Percentiles rank a stretch among this genome's conserved stretches.
Evolutionary conservation across 2,888 invertebrate genomes (phyloP).

Genomic region (Monopis laevigella): DNA sequence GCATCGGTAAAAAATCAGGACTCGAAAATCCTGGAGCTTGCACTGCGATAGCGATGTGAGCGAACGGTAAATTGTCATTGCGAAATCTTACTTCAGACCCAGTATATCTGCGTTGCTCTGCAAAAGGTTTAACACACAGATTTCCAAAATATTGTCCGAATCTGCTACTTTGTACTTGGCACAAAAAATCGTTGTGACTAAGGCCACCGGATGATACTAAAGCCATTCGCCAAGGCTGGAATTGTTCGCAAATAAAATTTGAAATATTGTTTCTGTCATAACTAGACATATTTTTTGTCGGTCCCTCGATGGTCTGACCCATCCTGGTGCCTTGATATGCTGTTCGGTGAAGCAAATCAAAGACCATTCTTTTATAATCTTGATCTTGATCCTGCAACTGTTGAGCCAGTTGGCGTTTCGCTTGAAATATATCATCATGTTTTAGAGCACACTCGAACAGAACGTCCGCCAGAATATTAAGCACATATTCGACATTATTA

Average conservation of each 20-base stretch:
- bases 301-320: conserved; percentile 62
- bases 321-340: conserved; percentile 59
- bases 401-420: conserved; percentile 30
- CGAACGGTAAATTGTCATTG: conserved; percentile 49
- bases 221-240: conserved; percentile 69
- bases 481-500: neutral
- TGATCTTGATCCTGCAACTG: conserved; percentile 40
- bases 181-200: conserved; percentile 69
- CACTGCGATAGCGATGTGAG: conserved; percentile 48
- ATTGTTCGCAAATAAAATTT: conserved; percentile 29
- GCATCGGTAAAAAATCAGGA: conserved; percentile 35
- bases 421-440: conserved; percentile 28
- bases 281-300: conserved; percentile 69
- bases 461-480: neutral
- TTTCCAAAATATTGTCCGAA: conserved; percentile 21
- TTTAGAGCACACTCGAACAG: conserved; percentile 18
- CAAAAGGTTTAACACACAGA: conserved; percentile 29
- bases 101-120: conserved; percentile 25
- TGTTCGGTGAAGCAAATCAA: conserved; percentile 52
- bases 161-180: conserved; percentile 53
- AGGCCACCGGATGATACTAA: conserved; percentile 77
- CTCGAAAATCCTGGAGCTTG: conserved; percentile 47
- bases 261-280: conserved; percentile 33
- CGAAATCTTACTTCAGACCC: conserved; percentile 33
- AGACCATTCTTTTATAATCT: conserved; percentile 37